Evolutionary conservation across 2,113 vertebrate genomes (phyloP).

Genomic region (Dermatemys mawii): DNA sequence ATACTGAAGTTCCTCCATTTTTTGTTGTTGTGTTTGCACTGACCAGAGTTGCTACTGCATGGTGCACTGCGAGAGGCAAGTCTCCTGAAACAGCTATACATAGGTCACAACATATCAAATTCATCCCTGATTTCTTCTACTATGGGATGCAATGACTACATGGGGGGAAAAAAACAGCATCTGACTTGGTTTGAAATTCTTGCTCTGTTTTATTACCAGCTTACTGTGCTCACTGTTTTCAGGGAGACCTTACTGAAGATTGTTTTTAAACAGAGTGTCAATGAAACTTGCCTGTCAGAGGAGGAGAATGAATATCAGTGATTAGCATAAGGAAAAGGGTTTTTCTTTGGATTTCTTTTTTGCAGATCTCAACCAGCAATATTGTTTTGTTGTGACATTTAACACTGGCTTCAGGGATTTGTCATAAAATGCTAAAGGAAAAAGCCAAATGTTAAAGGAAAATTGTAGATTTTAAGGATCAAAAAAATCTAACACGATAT

Average conservation of each 20-base stretch:
- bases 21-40: not conserved
- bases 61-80: not conserved
- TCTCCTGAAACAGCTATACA: not conserved
- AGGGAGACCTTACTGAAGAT: not conserved
- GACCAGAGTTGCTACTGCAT: not conserved
- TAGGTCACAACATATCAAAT: not conserved
- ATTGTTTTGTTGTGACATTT: not conserved
- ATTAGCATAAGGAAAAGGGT: not conserved
- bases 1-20: not conserved
- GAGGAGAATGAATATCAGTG: not conserved
- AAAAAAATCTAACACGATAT: not conserved
- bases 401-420: not conserved
- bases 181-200: constrained; percentile 2
- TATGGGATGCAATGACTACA: not conserved
- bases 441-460: not conserved
- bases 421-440: not conserved
- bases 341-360: not conserved
- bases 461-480: not conserved
- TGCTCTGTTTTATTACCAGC: not conserved
- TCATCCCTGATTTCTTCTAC: not conserved
- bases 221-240: not conserved
- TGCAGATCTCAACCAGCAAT: not conserved
- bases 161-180: not conserved
- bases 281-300: not conserved
- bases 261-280: not conserved